These are phyloP conservation scores for Camponotus floridanus DNA, from an alignment of 1,140 invertebrate genomes.

Conservation along the genomic window DNA sequence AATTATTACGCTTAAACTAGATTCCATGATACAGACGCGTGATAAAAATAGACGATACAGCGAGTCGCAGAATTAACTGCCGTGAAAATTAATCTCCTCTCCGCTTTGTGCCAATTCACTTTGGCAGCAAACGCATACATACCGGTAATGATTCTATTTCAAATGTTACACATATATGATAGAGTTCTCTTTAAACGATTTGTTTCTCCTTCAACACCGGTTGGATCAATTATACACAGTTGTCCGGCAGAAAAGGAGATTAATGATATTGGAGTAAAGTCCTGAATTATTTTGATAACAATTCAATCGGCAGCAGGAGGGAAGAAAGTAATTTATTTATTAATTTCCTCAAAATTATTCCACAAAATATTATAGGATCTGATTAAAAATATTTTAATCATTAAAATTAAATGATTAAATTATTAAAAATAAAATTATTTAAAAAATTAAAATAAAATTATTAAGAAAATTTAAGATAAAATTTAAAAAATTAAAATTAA, in stretches of 20 bases:
- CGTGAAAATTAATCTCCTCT: conserved; percentile 32
- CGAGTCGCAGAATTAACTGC: conserved; percentile 1
- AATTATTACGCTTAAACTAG: not conserved
- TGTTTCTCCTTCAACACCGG: not conserved
- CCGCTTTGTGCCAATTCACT: conserved; percentile 2
- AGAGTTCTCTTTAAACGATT: not conserved
- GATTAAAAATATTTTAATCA: too few relatives aligned
- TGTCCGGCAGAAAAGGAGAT: not conserved
- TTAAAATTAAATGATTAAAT: too few relatives aligned
- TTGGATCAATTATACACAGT: not conserved
- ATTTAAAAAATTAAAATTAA: too few relatives aligned
- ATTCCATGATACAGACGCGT: not conserved
- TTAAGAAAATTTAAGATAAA: too few relatives aligned
- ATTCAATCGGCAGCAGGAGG: not conserved
- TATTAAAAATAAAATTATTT: too few relatives aligned
- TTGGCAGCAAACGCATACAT: not conserved
- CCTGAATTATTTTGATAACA: not conserved
- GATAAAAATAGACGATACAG: conserved; percentile 4
- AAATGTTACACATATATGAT: conserved; percentile 4
- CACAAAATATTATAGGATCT: not conserved
- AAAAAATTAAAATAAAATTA: too few relatives aligned
- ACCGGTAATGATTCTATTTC: conserved; percentile 11
- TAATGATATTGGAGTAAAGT: not conserved
- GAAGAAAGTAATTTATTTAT: not conserved
- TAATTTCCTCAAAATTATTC: not conserved